Evolutionary conservation across 2,113 vertebrate genomes (phyloP).

Genomic region (Apistogramma diplotaenia): DNA sequence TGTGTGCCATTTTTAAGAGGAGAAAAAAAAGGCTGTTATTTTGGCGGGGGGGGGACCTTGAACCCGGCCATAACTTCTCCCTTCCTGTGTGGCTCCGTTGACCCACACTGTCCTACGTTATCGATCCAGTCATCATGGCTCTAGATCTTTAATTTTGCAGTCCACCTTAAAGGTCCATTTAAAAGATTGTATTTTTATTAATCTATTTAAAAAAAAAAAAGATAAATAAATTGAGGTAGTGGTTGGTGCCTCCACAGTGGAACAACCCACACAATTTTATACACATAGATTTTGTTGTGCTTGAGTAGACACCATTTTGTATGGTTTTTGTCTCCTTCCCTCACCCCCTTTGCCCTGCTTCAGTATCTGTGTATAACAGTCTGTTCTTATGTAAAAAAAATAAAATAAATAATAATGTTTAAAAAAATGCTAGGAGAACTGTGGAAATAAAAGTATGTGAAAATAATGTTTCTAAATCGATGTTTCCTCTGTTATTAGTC

Average conservation of each 20-base stretch:
- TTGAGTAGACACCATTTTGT: slow-evolving; percentile 97
- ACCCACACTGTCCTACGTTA: slow-evolving; percentile 77
- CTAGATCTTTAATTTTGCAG: slow-evolving; percentile 87
- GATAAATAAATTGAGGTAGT: slow-evolving; percentile 85
- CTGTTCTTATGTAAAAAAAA: slow-evolving; percentile 97
- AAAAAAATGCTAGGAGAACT: slow-evolving; percentile 94
- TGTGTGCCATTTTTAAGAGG: slow-evolving; percentile 85
- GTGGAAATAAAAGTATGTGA: slow-evolving; percentile 99
- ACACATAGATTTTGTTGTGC: slow-evolving; percentile 96
- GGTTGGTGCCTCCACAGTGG: slow-evolving; percentile 85
- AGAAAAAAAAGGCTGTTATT: not conserved
- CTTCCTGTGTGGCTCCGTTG: slow-evolving; percentile 75
- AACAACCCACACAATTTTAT: slow-evolving; percentile 92
- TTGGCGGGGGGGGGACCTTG: slow-evolving; percentile 45
- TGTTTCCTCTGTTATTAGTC: slow-evolving; percentile 41
- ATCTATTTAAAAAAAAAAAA: slow-evolving; percentile 96
- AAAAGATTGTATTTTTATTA: slow-evolving; percentile 99
- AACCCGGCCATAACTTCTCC: slow-evolving; percentile 79
- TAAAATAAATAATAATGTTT: slow-evolving; percentile 68
- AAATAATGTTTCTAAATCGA: slow-evolving; percentile 90
- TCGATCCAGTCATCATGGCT: slow-evolving; percentile 76
- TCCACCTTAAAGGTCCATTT: slow-evolving; percentile 88
- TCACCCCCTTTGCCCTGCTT: slow-evolving; percentile 67
- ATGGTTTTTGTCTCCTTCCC: slow-evolving; percentile 82
- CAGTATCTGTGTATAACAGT: slow-evolving; percentile 96